Percentiles rank a stretch among this genome's conserved stretches.
Conservation (phyloP, 2,797 vertebrate species). For the Parauchenoglanis punctatus region DNA sequence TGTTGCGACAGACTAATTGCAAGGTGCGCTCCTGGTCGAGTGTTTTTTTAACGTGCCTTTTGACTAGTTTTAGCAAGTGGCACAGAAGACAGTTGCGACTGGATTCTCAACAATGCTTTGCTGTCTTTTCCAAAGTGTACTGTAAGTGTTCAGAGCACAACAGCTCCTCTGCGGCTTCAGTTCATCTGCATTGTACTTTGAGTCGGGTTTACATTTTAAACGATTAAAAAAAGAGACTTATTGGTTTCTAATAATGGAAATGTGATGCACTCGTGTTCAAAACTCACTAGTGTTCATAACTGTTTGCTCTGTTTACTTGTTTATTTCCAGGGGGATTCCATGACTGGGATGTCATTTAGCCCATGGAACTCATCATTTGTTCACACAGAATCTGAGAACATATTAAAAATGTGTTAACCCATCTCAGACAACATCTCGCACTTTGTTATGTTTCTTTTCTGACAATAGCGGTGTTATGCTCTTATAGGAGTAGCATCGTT, state of each 20-base stretch:
- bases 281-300: not conserved
- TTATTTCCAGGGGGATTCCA: not conserved
- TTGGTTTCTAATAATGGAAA: constrained; percentile 9
- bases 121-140: constrained; percentile 20
- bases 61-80: constrained; percentile 61
- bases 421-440: not conserved
- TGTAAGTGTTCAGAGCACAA: not conserved
- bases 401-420: no score
- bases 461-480: not conserved
- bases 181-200: not conserved
- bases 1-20: constrained; percentile 61
- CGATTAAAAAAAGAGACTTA: not conserved
- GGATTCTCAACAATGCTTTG: constrained; percentile 60
- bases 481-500: not conserved
- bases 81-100: constrained; percentile 56
- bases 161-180: not conserved
- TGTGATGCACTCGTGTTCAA: not conserved
- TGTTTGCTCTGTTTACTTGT: not conserved
- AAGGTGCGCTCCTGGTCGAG: constrained; percentile 52
- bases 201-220: not conserved
- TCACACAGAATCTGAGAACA: not conserved
- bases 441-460: not conserved
- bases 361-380: not conserved
- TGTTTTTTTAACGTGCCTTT: constrained; percentile 55
- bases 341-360: not conserved